These are phyloP conservation scores for Watsonalla cultraria DNA, from an alignment of 2,888 invertebrate species.

Conservation along the genomic window DNA sequence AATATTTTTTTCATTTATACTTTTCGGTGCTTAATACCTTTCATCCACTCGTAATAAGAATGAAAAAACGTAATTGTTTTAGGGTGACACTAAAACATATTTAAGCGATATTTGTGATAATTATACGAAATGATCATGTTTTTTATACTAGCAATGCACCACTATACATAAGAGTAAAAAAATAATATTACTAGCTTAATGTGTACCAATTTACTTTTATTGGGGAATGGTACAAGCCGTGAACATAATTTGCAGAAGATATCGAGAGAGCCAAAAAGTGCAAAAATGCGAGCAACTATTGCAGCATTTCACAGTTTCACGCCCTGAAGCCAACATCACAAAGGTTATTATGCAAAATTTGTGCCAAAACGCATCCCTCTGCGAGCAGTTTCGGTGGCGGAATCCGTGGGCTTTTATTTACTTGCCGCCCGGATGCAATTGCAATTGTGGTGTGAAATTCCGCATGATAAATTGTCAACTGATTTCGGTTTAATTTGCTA, in stretches of 20 bases:
- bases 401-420: conserved; percentile 53
- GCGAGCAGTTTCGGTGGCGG: conserved; percentile 48
- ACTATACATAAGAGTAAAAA: too few relatives aligned
- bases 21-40: not conserved
- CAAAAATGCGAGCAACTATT: conserved; percentile 18
- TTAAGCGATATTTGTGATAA: too few relatives aligned
- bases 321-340: conserved; percentile 42
- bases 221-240: not conserved
- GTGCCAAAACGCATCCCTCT: conserved; percentile 57
- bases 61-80: too few relatives aligned
- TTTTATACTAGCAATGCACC: too few relatives aligned
- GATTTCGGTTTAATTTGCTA: conserved; percentile 47
- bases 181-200: too few relatives aligned
- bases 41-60: too few relatives aligned
- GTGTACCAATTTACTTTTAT: not conserved
- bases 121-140: too few relatives aligned
- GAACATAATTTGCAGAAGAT: not conserved
- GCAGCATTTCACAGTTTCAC: conserved; percentile 35
- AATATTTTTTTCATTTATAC: conserved; percentile 39
- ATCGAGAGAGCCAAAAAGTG: conserved; percentile 12
- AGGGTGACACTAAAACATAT: too few relatives aligned
- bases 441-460: conserved; percentile 46
- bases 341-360: conserved; percentile 64
- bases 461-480: conserved; percentile 53
- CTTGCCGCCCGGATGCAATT: conserved; percentile 47